Evolutionary conservation across 2,888 invertebrate genomes (phyloP).

Genomic region (Drosophila siamana): DNA sequence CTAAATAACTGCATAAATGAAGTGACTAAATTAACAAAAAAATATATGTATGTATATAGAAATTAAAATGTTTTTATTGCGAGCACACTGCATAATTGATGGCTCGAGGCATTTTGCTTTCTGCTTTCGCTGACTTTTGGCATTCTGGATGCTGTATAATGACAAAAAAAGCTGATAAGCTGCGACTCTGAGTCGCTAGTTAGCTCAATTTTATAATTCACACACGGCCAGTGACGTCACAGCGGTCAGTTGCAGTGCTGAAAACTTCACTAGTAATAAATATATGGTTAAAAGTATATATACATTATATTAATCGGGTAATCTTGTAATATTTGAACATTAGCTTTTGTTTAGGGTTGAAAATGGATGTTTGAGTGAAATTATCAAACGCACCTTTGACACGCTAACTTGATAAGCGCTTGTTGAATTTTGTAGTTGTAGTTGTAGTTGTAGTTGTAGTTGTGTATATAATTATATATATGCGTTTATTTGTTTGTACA

Average conservation of each 20-base stretch:
- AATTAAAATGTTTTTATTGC: too few species aligned
- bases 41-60: too few species aligned
- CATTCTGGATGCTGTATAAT: neutral
- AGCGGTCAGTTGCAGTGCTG: neutral
- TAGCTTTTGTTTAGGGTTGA: conserved; percentile 10
- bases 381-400: conserved; percentile 59
- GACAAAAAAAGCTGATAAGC: neutral
- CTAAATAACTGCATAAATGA: too few species aligned
- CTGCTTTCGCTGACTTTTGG: conserved; percentile 5
- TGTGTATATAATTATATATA: neutral
- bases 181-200: too few species aligned
- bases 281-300: too few species aligned
- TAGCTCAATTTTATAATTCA: neutral
- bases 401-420: conserved; percentile 45
- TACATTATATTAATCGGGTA: too few species aligned
- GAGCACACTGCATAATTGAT: too few species aligned
- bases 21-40: too few species aligned
- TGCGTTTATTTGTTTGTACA: neutral
- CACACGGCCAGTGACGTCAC: neutral
- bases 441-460: conserved; percentile 1
- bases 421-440: neutral
- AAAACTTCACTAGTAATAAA: too few species aligned
- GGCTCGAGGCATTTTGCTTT: neutral
- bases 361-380: conserved; percentile 11
- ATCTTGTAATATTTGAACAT: too few species aligned